Evolutionary conservation across 2,797 vertebrate species (phyloP).

Genomic region (Podarcis lilfordi): DNA sequence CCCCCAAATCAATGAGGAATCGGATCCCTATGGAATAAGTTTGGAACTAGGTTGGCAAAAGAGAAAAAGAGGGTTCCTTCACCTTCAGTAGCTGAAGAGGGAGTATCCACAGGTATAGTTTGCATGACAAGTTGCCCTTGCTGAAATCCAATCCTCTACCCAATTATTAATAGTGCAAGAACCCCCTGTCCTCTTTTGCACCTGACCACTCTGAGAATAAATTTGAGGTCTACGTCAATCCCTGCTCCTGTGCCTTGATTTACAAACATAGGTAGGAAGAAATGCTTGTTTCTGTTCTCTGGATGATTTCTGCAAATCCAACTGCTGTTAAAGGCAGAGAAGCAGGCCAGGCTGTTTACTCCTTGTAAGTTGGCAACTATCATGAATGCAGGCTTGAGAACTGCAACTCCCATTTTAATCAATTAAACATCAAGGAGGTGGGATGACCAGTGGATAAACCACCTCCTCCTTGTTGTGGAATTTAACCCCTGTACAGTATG

Average conservation of each 20-base stretch:
- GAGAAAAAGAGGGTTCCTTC: not conserved
- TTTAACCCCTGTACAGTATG: too few species aligned
- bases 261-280: not conserved
- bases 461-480: not conserved
- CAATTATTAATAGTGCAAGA: not conserved
- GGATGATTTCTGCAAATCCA: not conserved
- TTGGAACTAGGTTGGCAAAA: too few species aligned
- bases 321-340: not conserved
- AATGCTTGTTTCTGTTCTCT: too few species aligned
- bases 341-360: not conserved
- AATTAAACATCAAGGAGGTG: not conserved
- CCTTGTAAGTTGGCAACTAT: not conserved
- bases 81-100: not conserved
- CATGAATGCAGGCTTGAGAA: not conserved
- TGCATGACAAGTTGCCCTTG: too few species aligned
- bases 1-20: too few species aligned
- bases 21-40: not conserved
- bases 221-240: not conserved
- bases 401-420: not conserved
- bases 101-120: not conserved
- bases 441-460: not conserved
- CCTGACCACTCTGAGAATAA: not conserved
- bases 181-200: not conserved
- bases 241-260: not conserved
- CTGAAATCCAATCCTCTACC: not conserved